Conservation (phyloP, 2,888 invertebrate species). For the Metallyticus violacea region DNA sequence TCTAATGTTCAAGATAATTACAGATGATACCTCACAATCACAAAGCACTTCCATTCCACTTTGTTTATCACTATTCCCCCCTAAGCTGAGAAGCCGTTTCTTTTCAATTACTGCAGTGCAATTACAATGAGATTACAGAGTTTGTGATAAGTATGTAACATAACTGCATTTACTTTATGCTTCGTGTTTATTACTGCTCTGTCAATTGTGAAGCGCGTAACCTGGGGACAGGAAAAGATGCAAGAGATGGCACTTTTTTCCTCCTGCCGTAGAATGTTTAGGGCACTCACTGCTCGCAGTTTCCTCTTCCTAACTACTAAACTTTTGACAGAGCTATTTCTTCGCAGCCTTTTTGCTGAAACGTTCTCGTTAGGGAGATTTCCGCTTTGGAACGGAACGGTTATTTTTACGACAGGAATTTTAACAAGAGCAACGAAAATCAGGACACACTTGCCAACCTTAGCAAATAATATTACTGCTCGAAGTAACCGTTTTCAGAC, state of each 20-base stretch:
- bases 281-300: background rate
- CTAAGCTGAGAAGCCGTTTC: too few species aligned
- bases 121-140: too few species aligned
- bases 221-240: background rate
- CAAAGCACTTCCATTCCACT: too few species aligned
- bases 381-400: background rate
- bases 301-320: background rate
- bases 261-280: background rate
- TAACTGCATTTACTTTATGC: background rate
- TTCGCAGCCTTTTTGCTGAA: background rate
- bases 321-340: background rate
- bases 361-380: background rate
- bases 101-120: too few species aligned
- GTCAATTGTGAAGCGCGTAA: background rate
- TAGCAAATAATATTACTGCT: background rate
- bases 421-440: background rate
- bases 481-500: background rate
- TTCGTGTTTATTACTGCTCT: background rate
- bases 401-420: background rate
- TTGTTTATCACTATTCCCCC: too few species aligned
- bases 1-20: too few species aligned
- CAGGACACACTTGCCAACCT: background rate
- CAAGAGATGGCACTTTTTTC: background rate
- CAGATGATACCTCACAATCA: too few species aligned
- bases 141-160: too few species aligned